Percentiles rank a stretch among this genome's conserved stretches.
Evolutionary conservation across 2,797 vertebrate species (phyloP).

Genomic region (Sebastes melanostomus): DNA sequence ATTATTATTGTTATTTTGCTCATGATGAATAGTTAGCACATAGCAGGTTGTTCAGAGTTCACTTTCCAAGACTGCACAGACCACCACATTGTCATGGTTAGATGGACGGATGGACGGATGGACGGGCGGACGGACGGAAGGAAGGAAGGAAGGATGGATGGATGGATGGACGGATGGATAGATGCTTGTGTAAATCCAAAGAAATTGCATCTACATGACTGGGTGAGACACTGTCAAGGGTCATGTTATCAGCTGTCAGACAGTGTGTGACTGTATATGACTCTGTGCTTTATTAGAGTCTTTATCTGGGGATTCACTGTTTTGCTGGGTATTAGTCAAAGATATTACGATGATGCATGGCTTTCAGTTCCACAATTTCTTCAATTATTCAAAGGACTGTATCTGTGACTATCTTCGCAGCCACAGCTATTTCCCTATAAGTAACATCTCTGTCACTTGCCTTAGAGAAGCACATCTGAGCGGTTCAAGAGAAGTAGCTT

Average conservation of each 20-base stretch:
- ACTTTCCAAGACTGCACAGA: background rate
- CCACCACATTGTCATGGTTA: background rate
- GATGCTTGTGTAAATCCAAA: background rate
- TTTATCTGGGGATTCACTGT: background rate
- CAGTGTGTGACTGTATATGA: background rate
- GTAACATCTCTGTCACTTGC: slow-evolving; percentile 49
- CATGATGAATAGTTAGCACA: too few relatives aligned
- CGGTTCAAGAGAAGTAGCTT: background rate
- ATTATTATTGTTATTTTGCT: too few relatives aligned
- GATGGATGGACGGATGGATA: too few relatives aligned
- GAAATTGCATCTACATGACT: background rate
- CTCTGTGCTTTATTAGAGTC: background rate
- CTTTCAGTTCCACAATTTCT: slow-evolving; percentile 5
- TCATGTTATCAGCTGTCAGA: background rate
- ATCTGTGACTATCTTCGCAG: slow-evolving; percentile 1
- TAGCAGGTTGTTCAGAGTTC: background rate
- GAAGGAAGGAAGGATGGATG: too few relatives aligned
- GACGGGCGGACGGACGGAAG: too few relatives aligned
- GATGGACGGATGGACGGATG: too few relatives aligned
- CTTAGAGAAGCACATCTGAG: slow-evolving; percentile 4
- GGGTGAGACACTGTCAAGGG: background rate
- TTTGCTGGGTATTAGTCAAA: background rate
- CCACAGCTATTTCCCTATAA: slow-evolving; percentile 37
- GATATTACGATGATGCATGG: background rate
- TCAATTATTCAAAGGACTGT: background rate